These are phyloP conservation scores for Latheticus oryzae DNA, from an alignment of 2,888 invertebrate species.

Conservation along the genomic window DNA sequence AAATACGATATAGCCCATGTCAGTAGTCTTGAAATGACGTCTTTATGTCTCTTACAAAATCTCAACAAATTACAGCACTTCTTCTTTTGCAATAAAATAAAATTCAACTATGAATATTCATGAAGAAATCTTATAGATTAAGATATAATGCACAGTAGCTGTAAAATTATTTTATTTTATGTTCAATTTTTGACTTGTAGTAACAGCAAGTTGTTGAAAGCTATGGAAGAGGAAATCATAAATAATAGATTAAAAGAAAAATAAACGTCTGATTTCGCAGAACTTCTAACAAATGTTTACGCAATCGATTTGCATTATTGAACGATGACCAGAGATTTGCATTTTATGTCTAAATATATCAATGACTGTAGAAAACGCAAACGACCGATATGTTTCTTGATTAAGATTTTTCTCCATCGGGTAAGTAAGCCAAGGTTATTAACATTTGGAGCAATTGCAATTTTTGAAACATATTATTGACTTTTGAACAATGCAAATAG, in stretches of 20 bases:
- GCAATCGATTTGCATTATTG: slow-evolving; percentile 47
- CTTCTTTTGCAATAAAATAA: slow-evolving; percentile 27
- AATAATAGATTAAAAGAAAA: slow-evolving; percentile 8
- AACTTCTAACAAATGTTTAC: slow-evolving; percentile 34
- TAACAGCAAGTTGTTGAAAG: neutral
- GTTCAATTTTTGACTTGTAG: neutral
- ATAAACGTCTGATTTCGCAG: slow-evolving; percentile 14
- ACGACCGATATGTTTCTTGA: slow-evolving; percentile 10
- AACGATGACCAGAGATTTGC: slow-evolving; percentile 46
- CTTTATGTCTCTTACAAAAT: slow-evolving; percentile 22
- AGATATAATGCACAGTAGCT: slow-evolving; percentile 5
- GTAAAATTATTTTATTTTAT: slow-evolving; percentile 4
- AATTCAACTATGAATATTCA: slow-evolving; percentile 23
- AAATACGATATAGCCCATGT: slow-evolving; percentile 1
- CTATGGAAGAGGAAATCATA: slow-evolving; percentile 1
- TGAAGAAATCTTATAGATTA: slow-evolving; percentile 4
- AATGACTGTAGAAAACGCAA: slow-evolving; percentile 41
- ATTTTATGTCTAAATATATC: slow-evolving; percentile 49
- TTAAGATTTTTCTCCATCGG: slow-evolving; percentile 11
- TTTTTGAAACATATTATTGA: too few species aligned
- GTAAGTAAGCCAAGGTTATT: slow-evolving; percentile 34
- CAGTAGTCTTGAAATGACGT: slow-evolving; percentile 12
- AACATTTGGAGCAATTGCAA: slow-evolving; percentile 11
- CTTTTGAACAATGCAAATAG: too few species aligned
- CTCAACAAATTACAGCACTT: slow-evolving; percentile 3